Evolutionary conservation across 1,140 invertebrate genomes (phyloP), one percentile per base, ranked within the genome.

Genomic region (Drosophila lacteicornis): DNA sequence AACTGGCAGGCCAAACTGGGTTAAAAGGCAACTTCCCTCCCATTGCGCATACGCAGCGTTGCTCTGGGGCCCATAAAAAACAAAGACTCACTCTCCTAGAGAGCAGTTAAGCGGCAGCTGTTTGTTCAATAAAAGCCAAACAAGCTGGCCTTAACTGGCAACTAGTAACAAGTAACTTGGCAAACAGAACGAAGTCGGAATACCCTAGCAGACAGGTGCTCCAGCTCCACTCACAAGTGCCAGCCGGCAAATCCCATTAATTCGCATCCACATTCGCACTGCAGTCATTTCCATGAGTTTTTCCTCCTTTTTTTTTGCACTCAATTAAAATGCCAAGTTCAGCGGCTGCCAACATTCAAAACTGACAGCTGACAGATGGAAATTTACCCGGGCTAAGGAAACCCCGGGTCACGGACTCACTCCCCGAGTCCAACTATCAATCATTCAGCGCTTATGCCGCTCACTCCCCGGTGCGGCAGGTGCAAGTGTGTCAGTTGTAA

Each of bases 321-420:
- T 85, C 65, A 86, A 86, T 87, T 86, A 82, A 86, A 86, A 87
- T 87, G 80, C 66, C 84, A 86, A 83, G 83, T 83, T 86, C 84
- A 86, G 62, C 85, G 70, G 55, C 80, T 82, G 83, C 84, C 80
- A 79, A 62, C 75, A 43, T 79, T 65, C 47, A 62, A 80, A 61
- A 69, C 84, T 86, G 83, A 88, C 84, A 86, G 80, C 80, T 88
- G 83, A 88, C 84, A 83, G 83, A 83, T 87, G 82, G 75, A 80
- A 62, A 70, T 61, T 59, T 53, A 15, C 46, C 43, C 43, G 30
- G 57, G 45, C 50, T 19, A 67, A 65, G 42, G 61, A 75, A 82
- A 60, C 42, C 47, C 46, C 68, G 56, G 65, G 71, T 80, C 71
- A 84, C 47, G 82, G 76, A 71, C 70, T 78, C 46, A 59, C 36